A percentile compares a stretch with the other conserved stretches of the same genome.
phyloP scores from a whole-genome alignment of 1,140 invertebrate genomes.

The Acromyrmex heyeri region DNA sequence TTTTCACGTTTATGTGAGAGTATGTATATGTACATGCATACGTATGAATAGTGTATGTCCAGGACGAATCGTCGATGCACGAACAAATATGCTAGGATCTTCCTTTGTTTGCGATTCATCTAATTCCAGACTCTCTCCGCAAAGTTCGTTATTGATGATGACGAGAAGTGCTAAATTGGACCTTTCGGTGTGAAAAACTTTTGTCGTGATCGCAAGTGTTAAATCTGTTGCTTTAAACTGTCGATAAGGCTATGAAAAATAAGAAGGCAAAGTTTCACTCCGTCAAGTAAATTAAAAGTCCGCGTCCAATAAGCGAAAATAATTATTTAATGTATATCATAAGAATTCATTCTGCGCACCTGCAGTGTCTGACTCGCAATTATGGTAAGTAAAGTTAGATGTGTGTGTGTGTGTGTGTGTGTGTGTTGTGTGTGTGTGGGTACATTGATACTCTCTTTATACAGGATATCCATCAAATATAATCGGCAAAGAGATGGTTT shows the following conservation, averaged over 20 bases:
- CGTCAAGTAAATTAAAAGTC: constrained; percentile 32
- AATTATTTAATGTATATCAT: constrained; percentile 49
- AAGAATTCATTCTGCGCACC: constrained; percentile 21
- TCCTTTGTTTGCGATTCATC: constrained; percentile 68
- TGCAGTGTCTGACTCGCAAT: constrained; percentile 11
- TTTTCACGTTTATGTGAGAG: background rate
- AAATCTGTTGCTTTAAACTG: constrained; percentile 38
- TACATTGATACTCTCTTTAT: background rate
- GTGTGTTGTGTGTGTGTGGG: no score
- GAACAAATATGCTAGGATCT: constrained; percentile 35
- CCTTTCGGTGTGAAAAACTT: constrained; percentile 15
- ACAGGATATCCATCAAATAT: background rate
- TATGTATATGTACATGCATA: background rate
- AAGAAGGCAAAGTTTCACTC: constrained; percentile 17
- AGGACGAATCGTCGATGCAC: constrained; percentile 47
- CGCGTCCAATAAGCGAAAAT: constrained; percentile 33
- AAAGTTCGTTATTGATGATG: constrained; percentile 47
- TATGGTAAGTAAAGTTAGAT: background rate
- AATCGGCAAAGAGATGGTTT: background rate
- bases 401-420: no score
- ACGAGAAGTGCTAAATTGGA: background rate
- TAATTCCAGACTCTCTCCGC: constrained; percentile 57
- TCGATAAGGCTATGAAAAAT: constrained; percentile 34
- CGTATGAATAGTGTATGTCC: background rate
- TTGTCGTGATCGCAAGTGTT: constrained; percentile 25